phyloP scores from a whole-genome alignment of 2,888 invertebrate genomes.

The Melanostoma scalare region DNA sequence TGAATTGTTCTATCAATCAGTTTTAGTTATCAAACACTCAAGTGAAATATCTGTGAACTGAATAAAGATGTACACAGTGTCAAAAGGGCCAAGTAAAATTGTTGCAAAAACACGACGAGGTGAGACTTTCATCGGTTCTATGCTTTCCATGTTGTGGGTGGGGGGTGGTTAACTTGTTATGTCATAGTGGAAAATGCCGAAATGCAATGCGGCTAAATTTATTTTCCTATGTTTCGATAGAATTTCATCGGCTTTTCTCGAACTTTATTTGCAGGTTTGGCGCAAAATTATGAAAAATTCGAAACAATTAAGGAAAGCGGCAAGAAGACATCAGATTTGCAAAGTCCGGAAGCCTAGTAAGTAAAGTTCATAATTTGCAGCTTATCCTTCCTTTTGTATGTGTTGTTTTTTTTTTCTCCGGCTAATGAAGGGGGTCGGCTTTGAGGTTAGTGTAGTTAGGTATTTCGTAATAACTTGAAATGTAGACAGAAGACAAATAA shows the following conservation, averaged over 20 bases:
- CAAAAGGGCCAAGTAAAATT: constrained; percentile 93
- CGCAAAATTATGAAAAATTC: constrained; percentile 91
- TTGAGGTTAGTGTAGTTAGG: constrained; percentile 61
- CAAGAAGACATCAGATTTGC: constrained; percentile 87
- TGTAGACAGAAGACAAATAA: neutral
- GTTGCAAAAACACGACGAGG: constrained; percentile 93
- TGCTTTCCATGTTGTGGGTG: constrained; percentile 15
- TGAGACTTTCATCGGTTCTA: constrained; percentile 78
- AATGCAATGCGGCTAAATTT: constrained; percentile 44
- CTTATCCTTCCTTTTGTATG: neutral
- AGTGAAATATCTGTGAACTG: constrained; percentile 26
- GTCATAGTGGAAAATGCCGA: constrained; percentile 67
- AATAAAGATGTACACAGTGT: constrained; percentile 90
- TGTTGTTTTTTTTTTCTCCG: constrained; percentile 9
- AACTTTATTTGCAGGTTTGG: constrained; percentile 84
- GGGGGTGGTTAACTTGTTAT: constrained; percentile 65
- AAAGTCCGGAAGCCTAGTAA: constrained; percentile 86
- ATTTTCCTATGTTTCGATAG: constrained; percentile 38
- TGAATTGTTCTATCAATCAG: constrained; percentile 10
- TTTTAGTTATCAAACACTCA: neutral
- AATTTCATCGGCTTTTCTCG: constrained; percentile 47
- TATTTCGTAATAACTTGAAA: constrained; percentile 62
- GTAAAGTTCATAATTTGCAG: constrained; percentile 81
- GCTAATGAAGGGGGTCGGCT: constrained; percentile 26
- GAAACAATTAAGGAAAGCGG: constrained; percentile 88